Conservation (phyloP, 2,888 invertebrate species). For the Agonopterix arenella region DNA sequence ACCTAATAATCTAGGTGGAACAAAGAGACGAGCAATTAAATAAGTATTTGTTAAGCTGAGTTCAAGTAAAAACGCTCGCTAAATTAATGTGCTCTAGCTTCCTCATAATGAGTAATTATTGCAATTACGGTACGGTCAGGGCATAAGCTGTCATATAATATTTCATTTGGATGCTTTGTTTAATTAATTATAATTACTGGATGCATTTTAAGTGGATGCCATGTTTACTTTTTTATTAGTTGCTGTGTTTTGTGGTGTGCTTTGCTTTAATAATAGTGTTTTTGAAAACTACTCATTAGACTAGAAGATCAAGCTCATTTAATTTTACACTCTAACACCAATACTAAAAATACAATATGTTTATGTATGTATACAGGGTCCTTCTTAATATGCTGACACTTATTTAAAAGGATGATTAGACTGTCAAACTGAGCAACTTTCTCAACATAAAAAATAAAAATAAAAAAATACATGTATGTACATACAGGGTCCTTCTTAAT, state of each 20-base stretch:
- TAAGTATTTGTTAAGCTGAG: constrained; percentile 65
- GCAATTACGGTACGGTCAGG: constrained; percentile 64
- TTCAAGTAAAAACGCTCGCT: constrained; percentile 56
- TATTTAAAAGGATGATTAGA: no score
- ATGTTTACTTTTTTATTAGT: constrained; percentile 9
- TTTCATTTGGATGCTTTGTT: constrained; percentile 32
- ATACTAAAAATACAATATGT: no score
- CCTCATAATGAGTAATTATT: constrained; percentile 71
- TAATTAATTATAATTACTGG: constrained; percentile 30
- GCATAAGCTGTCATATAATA: constrained; percentile 30
- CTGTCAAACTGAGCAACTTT: no score
- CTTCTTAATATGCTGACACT: no score
- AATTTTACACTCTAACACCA: no score
- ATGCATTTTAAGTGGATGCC: constrained; percentile 19
- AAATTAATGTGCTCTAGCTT: constrained; percentile 65
- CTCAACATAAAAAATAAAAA: no score
- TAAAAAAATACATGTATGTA: no score
- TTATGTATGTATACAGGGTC: no score
- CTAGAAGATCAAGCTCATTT: no score
- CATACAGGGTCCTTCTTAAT: no score
- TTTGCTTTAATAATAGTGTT: not conserved
- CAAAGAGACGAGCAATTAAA: constrained; percentile 68
- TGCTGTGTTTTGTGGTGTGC: not conserved
- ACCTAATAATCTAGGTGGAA: constrained; percentile 52
- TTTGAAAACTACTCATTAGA: not conserved